Evolutionary conservation across 2,113 vertebrate genomes (phyloP), one percentile per base, ranked within the genome.

Genomic region (Odontophorus gujanensis): DNA sequence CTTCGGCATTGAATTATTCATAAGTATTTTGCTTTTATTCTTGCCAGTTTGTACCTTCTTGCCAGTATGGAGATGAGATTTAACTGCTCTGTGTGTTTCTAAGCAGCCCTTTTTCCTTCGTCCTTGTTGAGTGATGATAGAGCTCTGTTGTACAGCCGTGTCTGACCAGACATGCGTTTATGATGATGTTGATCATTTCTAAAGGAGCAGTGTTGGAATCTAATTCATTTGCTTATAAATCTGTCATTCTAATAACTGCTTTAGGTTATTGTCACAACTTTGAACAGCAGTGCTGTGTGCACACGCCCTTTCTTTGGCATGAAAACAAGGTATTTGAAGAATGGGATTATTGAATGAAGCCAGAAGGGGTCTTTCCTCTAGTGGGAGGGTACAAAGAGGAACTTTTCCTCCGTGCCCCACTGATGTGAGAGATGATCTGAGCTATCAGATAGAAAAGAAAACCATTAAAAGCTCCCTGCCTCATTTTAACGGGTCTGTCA

Each of bases 401-500:
- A 84, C 85, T 68, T 81, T 97, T 97, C 95, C 83, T 95, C 83
- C 89, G 26, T 85, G 82, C 89, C 93, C 34, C 53, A 32, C 67
- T 95, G 92, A 96, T 94, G 95, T 82, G 80, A 94, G 83, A 95
- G 97, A 80, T 92, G 77, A 93, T 97, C 58, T 71, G 80, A 96
- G 84, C 87, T 94, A 90, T 95, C 96, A 97, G 87, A 87, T 90
- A 75, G 94, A 92, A 97, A 67, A 71, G 83, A 95, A 96, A 68
- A 69, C 84, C 81, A 91, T 93, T 97, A 90, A 95, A 96, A 96
- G 92, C 71, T 90, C 80, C 1, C 83, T 96, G 94, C 93, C 87
- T 87, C 68, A 32, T 96, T 96, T 96, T 96, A 97, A 93, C 95
- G 14, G 95, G 47, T 79, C 88, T 93, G 92, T 92, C 96, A 94